Percentiles rank a stretch among this genome's conserved stretches.
phyloP scores from a whole-genome alignment of 1,140 invertebrate species.

The Zaprionus ghesquierei region DNA sequence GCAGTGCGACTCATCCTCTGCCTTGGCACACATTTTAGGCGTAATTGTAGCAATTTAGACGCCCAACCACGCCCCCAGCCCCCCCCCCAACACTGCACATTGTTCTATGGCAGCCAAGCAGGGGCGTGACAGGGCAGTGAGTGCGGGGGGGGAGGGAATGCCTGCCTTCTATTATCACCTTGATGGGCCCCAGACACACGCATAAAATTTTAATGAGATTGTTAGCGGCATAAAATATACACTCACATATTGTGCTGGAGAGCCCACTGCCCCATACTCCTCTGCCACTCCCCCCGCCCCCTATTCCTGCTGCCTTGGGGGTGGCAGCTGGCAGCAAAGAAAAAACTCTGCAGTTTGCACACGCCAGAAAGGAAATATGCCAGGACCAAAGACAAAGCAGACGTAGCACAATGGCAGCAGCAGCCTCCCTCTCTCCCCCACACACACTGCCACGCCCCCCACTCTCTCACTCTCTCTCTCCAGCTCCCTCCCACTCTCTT shows the following conservation, averaged over 20 bases:
- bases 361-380: slow-evolving; percentile 32
- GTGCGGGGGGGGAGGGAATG: background rate
- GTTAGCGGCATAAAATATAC: slow-evolving; percentile 77
- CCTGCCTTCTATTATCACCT: slow-evolving; percentile 51
- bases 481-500: background rate
- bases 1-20: background rate
- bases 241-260: slow-evolving; percentile 17
- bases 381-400: slow-evolving; percentile 63
- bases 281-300: background rate
- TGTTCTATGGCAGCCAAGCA: slow-evolving; percentile 13
- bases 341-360: slow-evolving; percentile 43
- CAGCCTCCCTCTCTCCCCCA: background rate
- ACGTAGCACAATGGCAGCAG: slow-evolving; percentile 26
- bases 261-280: slow-evolving; percentile 2
- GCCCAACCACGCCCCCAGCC: slow-evolving; percentile 13
- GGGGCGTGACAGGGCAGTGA: background rate
- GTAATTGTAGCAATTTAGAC: slow-evolving; percentile 79
- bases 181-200: slow-evolving; percentile 60
- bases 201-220: slow-evolving; percentile 82
- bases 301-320: background rate
- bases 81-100: background rate
- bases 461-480: background rate
- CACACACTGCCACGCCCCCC: too few relatives aligned
- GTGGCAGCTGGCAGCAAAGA: background rate
- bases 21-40: slow-evolving; percentile 74